phyloP scores from a whole-genome alignment of 2,797 vertebrate species.

The Eutrigla gurnardus region DNA sequence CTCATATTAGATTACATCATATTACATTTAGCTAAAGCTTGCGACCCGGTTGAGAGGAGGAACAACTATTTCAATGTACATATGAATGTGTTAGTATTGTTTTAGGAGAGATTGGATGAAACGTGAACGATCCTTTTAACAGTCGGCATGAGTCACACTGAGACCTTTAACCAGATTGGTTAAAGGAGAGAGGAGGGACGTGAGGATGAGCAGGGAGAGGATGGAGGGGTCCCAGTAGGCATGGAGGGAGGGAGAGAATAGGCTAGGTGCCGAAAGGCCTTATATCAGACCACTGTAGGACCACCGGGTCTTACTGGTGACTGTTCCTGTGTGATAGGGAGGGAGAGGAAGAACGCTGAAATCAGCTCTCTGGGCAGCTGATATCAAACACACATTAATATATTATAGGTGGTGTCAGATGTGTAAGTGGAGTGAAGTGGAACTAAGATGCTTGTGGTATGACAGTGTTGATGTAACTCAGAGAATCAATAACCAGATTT shows the following conservation, averaged over 20 bases:
- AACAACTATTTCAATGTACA: neutral
- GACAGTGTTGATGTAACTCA: constrained; percentile 1
- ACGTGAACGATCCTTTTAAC: neutral
- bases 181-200: neutral
- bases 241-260: neutral
- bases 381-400: constrained; percentile 12
- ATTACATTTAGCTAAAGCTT: too few relatives aligned
- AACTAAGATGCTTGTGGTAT: neutral
- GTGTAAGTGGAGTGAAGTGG: neutral
- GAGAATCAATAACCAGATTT: neutral
- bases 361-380: constrained; percentile 14
- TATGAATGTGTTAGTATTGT: neutral
- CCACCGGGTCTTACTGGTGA: constrained; percentile 2
- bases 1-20: too few relatives aligned
- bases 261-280: neutral
- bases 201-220: constrained; percentile 10
- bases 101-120: neutral
- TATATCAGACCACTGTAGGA: constrained; percentile 52
- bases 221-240: neutral
- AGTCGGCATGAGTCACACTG: neutral
- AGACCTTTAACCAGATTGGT: neutral
- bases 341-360: constrained; percentile 1
- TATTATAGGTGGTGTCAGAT: neutral
- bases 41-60: too few relatives aligned
- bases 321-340: constrained; percentile 2